These are phyloP conservation scores for Oryzias curvinotus DNA, from an alignment of 2,113 vertebrate genomes.

Conservation along the genomic window DNA sequence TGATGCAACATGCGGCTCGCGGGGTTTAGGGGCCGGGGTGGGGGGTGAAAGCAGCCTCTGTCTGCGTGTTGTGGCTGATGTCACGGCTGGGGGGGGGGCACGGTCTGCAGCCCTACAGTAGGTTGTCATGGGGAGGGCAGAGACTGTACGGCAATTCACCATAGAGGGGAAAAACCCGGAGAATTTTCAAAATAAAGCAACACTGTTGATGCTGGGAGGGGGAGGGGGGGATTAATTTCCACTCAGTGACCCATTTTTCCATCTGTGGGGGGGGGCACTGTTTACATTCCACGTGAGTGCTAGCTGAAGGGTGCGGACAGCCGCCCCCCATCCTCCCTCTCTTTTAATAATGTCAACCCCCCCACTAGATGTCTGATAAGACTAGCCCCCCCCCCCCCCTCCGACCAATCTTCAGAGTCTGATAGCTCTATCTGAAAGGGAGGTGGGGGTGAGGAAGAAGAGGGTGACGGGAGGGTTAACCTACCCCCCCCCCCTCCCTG, in stretches of 20 bases:
- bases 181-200: constrained; percentile 78
- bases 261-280: constrained; percentile 51
- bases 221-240: constrained; percentile 69
- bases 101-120: constrained; percentile 48
- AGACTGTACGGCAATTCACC: constrained; percentile 41
- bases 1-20: constrained; percentile 6
- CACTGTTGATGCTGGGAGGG: constrained; percentile 61
- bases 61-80: constrained; percentile 46
- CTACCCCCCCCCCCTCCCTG: constrained; percentile 17
- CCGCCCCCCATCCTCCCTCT: background rate
- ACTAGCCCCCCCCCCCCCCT: constrained; percentile 9
- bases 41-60: constrained; percentile 2
- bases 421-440: constrained; percentile 18
- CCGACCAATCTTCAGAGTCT: constrained; percentile 50
- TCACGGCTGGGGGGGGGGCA: constrained; percentile 37
- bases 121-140: constrained; percentile 57
- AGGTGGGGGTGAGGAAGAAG: background rate
- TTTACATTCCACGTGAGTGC: constrained; percentile 66
- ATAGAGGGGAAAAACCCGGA: constrained; percentile 55
- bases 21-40: no score
- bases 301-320: constrained; percentile 50
- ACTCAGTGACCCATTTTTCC: constrained; percentile 78
- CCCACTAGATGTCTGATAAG: constrained; percentile 53
- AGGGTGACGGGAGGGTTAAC: constrained; percentile 68
- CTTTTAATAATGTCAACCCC: constrained; percentile 53